These are phyloP conservation scores for Apantesis nais DNA, from an alignment of 2,888 invertebrate species.

Conservation along the genomic window DNA sequence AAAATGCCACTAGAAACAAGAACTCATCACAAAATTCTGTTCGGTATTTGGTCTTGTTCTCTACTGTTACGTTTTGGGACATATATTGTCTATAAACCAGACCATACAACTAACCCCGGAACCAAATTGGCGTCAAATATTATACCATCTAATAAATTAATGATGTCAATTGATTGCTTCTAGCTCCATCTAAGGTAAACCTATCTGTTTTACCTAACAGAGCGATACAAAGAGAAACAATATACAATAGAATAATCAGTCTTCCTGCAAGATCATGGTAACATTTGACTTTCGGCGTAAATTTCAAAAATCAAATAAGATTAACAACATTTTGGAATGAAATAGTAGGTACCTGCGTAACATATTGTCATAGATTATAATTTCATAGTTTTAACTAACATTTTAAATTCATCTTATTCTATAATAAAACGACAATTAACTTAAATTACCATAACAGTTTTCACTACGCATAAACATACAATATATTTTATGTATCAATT, in stretches of 20 bases:
- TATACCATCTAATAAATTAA: constrained; percentile 18
- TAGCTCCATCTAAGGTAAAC: constrained; percentile 31
- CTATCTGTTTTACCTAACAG: constrained; percentile 44
- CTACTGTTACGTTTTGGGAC: not conserved
- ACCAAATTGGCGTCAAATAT: not conserved
- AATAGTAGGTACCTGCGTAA: constrained; percentile 57
- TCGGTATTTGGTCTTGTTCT: not conserved
- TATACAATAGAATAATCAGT: constrained; percentile 51
- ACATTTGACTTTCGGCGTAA: constrained; percentile 20
- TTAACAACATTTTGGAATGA: constrained; percentile 27
- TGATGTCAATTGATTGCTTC: constrained; percentile 16
- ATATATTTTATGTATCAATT: constrained; percentile 37
- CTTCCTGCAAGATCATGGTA: constrained; percentile 46
- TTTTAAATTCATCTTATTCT: constrained; percentile 49
- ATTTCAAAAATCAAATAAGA: constrained; percentile 20
- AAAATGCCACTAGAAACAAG: not conserved
- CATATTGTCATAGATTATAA: constrained; percentile 62
- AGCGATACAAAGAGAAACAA: constrained; percentile 38
- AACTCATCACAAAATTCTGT: not conserved
- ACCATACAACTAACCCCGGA: not conserved
- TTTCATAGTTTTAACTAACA: constrained; percentile 43
- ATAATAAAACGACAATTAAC: constrained; percentile 41
- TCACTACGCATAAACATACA: constrained; percentile 39
- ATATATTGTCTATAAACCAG: not conserved
- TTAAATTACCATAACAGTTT: constrained; percentile 39